Evolutionary conservation across 35 echinoderm and acorn worm species (phyloP).

Genomic region (Strongylocentrotus purpuratus): DNA sequence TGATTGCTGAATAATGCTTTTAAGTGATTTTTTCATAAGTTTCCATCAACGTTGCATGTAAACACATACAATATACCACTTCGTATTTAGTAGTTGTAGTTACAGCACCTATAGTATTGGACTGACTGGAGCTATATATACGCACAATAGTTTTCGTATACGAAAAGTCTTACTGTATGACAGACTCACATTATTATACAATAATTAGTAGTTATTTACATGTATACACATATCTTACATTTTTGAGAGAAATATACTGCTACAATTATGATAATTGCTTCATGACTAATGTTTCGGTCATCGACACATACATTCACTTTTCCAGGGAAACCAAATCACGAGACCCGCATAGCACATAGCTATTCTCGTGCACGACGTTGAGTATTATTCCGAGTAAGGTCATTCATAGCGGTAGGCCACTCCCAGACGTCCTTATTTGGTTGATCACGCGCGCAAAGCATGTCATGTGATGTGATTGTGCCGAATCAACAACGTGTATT

Average conservation of each 20-base stretch:
- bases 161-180: no score
- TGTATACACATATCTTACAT: no score
- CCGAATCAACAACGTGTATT: neutral
- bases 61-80: no score
- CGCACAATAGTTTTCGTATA: no score
- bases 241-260: neutral
- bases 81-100: no score
- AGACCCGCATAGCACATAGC: neutral
- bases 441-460: neutral
- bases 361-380: neutral
- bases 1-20: no score
- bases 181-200: no score
- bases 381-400: neutral
- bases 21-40: no score
- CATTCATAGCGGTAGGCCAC: neutral
- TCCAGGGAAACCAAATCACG: neutral
- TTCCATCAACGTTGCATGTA: no score
- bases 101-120: no score
- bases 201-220: no score
- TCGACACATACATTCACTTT: neutral
- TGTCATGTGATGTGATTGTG: neutral
- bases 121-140: no score
- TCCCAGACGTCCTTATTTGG: neutral
- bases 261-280: neutral
- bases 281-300: neutral